phyloP scores from a whole-genome alignment of 2,113 vertebrate species.

The Turdus rufiventris region DNA sequence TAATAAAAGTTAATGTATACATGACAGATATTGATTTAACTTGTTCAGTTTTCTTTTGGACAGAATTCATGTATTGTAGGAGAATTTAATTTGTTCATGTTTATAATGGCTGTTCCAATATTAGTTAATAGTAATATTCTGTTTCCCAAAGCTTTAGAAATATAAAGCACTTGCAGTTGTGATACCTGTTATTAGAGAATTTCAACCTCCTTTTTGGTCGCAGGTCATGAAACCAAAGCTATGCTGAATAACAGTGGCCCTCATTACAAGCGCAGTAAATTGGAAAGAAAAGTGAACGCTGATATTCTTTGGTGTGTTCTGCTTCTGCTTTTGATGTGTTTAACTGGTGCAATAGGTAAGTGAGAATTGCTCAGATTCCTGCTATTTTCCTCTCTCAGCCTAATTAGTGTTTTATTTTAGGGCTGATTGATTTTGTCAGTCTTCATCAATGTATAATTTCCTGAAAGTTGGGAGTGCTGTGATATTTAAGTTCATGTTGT shows the following conservation, averaged over 20 bases:
- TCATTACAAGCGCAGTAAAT: slow-evolving; percentile 87
- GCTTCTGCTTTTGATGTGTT: slow-evolving; percentile 87
- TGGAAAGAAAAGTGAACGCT: slow-evolving; percentile 86
- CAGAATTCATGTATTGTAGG: not conserved
- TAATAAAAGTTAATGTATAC: not conserved
- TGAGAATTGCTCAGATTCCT: not conserved
- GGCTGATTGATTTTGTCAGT: not conserved
- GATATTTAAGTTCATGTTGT: not conserved
- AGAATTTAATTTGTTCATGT: not conserved
- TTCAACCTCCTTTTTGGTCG: not conserved
- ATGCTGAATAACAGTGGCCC: slow-evolving; percentile 94
- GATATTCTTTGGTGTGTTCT: slow-evolving; percentile 91
- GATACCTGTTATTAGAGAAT: not conserved
- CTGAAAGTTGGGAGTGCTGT: not conserved
- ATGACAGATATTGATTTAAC: not conserved
- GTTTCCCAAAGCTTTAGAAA: not conserved
- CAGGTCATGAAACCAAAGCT: slow-evolving; percentile 96
- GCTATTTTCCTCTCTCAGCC: not conserved
- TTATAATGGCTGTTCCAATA: not conserved
- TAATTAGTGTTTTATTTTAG: not conserved
- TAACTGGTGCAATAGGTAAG: slow-evolving; percentile 84
- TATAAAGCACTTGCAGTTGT: not conserved
- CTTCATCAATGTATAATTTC: not conserved
- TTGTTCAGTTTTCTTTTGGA: not conserved
- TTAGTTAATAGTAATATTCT: not conserved